These are phyloP conservation scores for Drosophila albomicans DNA, from an alignment of 1,140 invertebrate species.

Conservation along the genomic window DNA sequence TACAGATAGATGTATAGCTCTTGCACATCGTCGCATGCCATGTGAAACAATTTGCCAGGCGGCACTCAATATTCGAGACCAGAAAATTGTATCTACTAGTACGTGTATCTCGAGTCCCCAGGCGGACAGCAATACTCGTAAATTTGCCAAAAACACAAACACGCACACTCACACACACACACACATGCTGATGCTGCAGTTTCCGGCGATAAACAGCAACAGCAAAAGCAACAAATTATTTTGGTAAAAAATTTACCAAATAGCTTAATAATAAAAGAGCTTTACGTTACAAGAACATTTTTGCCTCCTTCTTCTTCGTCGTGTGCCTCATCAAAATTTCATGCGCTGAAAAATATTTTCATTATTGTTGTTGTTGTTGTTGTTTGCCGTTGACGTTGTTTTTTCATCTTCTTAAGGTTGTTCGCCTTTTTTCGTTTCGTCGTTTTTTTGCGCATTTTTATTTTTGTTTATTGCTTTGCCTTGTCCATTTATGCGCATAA, in stretches of 20 bases:
- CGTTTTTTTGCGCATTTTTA: conserved; percentile 54
- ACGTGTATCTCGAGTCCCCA: conserved; percentile 25
- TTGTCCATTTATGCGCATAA: conserved; percentile 82
- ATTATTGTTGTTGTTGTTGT: conserved; percentile 18
- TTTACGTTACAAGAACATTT: conserved; percentile 25
- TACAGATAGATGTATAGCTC: conserved; percentile 2
- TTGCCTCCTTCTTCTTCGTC: background rate
- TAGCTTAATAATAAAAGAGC: conserved; percentile 70
- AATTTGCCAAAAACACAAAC: conserved; percentile 55
- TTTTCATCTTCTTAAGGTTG: background rate
- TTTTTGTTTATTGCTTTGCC: conserved; percentile 75
- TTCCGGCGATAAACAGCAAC: conserved; percentile 9
- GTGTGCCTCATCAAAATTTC: conserved; percentile 69
- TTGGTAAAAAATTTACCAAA: conserved; percentile 42
- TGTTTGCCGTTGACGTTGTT: conserved; percentile 10
- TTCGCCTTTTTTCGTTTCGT: background rate
- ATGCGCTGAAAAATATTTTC: conserved; percentile 59
- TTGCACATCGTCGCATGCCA: conserved; percentile 37
- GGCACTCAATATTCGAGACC: conserved; percentile 55
- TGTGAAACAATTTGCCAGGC: conserved; percentile 63
- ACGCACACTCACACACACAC: background rate
- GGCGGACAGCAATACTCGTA: conserved; percentile 20
- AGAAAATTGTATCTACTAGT: conserved; percentile 25
- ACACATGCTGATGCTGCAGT: conserved; percentile 27
- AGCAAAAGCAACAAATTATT: conserved; percentile 18